Base-by-base conservation (phyloP, 2,113 vertebrate genomes). In the Phalacrocorax aristotelis region DNA sequence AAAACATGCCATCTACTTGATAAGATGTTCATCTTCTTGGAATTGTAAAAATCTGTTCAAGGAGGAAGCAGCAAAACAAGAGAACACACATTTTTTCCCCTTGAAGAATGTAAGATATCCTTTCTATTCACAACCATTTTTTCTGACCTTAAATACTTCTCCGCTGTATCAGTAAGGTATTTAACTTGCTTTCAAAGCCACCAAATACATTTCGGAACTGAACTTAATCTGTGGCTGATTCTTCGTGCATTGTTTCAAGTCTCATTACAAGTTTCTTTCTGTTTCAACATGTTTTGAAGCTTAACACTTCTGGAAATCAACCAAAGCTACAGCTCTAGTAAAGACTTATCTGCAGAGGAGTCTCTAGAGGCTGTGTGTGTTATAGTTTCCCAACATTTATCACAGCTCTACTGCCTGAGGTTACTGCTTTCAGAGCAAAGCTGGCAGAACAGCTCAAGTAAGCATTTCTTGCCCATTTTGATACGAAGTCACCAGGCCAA, bases 201-300 rank as follows among this genome's bases (percentile, higher is more conserved):
- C 16, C 4, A 15, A 87, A 55, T 22, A 44, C 6, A 36, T 36
- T 89, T 93, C 49, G 89, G 57, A 92, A 40, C 44, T 51, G 42
- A 96, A 27, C 17, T 87, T 84, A 10, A 21, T 48, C 40, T 0
- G 1, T 40, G 29, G 54, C 46, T 49, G 4, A 57, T 77, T 92
- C 36, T 66, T 82, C 34, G 25, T 71, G 0, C 83, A 54, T 58
- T 69, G 6, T 64, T 97, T 88, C 62, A 66, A 91, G 38, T 52
- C 26, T 72, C 48, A 64, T 83, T 91, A 69, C 70, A 94, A 65
- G 40, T 85, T 85, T 61, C 17, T 68, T 87, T 93, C 78, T 72
- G 36, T 91, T 93, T 87, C 70, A 91, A 91, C 87, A 91, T 15
- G 74, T 94, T 93, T 94, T 90, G 40, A 27, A 88, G 58, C 51